A percentile compares a stretch with the other conserved stretches of the same genome.
Evolutionary conservation across 2,797 vertebrate genomes (phyloP).

Genomic region (Buceros bicornis): DNA sequence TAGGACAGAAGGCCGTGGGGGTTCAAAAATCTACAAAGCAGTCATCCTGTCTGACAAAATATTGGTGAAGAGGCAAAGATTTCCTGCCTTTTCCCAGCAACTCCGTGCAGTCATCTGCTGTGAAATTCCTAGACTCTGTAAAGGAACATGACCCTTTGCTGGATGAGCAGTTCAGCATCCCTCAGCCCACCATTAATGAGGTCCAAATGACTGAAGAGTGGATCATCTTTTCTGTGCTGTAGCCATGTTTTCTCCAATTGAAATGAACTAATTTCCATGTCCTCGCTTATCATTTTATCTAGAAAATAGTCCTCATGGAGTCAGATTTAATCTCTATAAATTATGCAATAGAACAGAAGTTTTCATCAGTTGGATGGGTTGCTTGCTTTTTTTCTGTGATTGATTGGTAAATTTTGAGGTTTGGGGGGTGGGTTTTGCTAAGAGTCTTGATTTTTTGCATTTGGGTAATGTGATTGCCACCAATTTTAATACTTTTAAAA

Average conservation of each 20-base stretch:
- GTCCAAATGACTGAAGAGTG: not conserved
- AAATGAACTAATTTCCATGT: not conserved
- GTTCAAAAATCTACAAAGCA: not conserved
- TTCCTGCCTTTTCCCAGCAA: not conserved
- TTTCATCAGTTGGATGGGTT: not conserved
- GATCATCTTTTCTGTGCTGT: not conserved
- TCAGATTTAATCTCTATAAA: not conserved
- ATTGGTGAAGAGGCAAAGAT: not conserved
- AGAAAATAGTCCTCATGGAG: not conserved
- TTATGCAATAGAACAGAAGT: not conserved
- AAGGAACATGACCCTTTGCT: accelerated
- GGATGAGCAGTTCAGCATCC: not conserved
- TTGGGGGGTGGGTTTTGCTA: not conserved
- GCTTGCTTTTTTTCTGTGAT: not conserved
- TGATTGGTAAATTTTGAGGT: not conserved
- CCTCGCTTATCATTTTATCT: not conserved
- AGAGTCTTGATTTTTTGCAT: not conserved
- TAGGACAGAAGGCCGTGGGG: not conserved
- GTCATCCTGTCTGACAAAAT: too few species aligned
- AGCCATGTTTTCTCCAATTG: not conserved
- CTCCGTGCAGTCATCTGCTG: not conserved
- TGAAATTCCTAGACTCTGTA: not conserved
- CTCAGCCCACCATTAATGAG: not conserved
- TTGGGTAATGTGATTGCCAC: not conserved
- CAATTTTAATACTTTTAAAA: not conserved